Conservation (phyloP, 2,888 invertebrate species). For the Clivina fossor region DNA sequence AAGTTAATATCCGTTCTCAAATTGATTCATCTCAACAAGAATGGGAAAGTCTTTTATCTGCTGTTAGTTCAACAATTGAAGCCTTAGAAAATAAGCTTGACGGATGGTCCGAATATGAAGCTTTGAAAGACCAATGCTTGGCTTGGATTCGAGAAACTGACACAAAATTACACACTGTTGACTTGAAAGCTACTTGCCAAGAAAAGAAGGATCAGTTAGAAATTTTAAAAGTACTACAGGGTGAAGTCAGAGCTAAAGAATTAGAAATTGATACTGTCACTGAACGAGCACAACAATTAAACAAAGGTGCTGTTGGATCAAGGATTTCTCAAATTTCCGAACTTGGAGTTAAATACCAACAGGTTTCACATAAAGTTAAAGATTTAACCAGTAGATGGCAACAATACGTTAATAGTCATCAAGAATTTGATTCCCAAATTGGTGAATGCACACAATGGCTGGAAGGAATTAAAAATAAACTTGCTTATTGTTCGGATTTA, state of each 20-base stretch:
- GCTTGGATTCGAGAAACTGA: slow-evolving; percentile 88
- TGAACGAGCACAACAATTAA: slow-evolving; percentile 83
- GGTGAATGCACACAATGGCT: slow-evolving; percentile 83
- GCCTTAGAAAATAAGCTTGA: slow-evolving; percentile 79
- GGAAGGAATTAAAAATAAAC: slow-evolving; percentile 75
- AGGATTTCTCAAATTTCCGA: slow-evolving; percentile 85
- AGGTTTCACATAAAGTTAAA: slow-evolving; percentile 86
- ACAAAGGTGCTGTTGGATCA: slow-evolving; percentile 71
- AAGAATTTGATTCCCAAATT: slow-evolving; percentile 81
- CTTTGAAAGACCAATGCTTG: slow-evolving; percentile 79
- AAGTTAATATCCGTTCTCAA: slow-evolving; percentile 82
- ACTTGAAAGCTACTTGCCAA: slow-evolving; percentile 76
- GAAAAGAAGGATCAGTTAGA: slow-evolving; percentile 87
- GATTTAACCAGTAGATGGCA: slow-evolving; percentile 91
- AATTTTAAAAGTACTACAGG: slow-evolving; percentile 75
- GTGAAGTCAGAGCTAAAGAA: slow-evolving; percentile 87
- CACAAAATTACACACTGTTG: slow-evolving; percentile 82
- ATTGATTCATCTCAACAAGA: slow-evolving; percentile 87
- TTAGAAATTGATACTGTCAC: slow-evolving; percentile 90
- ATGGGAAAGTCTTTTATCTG: slow-evolving; percentile 81
- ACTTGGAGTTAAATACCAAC: slow-evolving; percentile 88
- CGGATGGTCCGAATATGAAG: slow-evolving; percentile 91
- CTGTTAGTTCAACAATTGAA: slow-evolving; percentile 76
- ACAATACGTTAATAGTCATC: slow-evolving; percentile 83
- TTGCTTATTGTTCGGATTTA: slow-evolving; percentile 84